phyloP scores from a whole-genome alignment of 2,113 vertebrate genomes.

The Alectura lathami region DNA sequence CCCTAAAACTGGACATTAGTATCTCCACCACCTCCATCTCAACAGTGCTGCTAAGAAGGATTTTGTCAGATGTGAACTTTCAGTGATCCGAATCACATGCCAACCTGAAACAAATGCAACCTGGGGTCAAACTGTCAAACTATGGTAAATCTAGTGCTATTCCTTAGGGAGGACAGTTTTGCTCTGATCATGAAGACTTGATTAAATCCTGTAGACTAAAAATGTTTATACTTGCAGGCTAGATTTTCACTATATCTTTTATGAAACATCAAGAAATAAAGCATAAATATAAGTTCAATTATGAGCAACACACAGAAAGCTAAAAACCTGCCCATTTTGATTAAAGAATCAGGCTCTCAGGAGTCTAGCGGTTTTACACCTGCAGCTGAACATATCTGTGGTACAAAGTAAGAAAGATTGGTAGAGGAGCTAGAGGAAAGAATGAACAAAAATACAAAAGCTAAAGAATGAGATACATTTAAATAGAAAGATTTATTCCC shows the following conservation, averaged over 20 bases:
- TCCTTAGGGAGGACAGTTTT: not conserved
- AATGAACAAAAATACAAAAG: not conserved
- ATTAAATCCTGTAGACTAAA: not conserved
- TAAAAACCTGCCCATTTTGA: not conserved
- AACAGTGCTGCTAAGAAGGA: not conserved
- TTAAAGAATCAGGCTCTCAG: not conserved
- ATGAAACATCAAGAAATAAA: not conserved
- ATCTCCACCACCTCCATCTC: not conserved
- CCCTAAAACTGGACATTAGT: not conserved
- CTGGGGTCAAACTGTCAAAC: not conserved
- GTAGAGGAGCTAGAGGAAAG: not conserved
- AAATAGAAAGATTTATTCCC: not conserved
- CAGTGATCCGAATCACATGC: not conserved
- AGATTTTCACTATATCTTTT: not conserved
- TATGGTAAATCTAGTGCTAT: not conserved
- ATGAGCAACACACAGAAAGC: not conserved
- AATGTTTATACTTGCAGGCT: not conserved
- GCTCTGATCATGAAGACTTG: not conserved
- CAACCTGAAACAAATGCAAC: not conserved
- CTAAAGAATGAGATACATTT: not conserved
- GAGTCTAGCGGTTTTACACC: not conserved
- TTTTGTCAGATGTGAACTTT: not conserved
- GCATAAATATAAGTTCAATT: not conserved
- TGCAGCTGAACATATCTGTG: not conserved
- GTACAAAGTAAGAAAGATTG: not conserved